A percentile compares a stretch with the other conserved stretches of the same genome.
phyloP scores from a whole-genome alignment of 1,140 invertebrate species.

The Formica selysi region DNA sequence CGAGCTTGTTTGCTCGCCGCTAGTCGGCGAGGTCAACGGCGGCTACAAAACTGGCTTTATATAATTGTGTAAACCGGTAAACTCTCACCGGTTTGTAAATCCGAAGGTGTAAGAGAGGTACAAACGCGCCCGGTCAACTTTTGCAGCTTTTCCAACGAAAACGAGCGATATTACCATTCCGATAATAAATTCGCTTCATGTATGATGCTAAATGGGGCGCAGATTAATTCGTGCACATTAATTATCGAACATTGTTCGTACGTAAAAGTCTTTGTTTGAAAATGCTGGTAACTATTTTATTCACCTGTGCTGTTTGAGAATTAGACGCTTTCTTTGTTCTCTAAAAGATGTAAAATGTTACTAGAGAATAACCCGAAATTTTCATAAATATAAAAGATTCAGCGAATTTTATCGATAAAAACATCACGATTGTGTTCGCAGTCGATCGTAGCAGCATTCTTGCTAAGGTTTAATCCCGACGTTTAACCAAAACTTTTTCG shows the following conservation, averaged over 20 bases:
- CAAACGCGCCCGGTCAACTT: constrained; percentile 10
- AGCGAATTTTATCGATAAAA: constrained; percentile 12
- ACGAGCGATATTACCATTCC: not conserved
- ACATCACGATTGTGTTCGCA: not conserved
- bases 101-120: not conserved
- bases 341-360: too few species aligned
- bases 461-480: not conserved
- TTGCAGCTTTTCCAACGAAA: not conserved
- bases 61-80: constrained; percentile 45
- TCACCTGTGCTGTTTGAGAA: not conserved
- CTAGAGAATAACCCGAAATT: too few species aligned
- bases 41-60: constrained; percentile 35
- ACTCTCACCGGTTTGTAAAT: constrained; percentile 36
- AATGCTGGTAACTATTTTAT: not conserved
- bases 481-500: constrained; percentile 23
- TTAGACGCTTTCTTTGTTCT: not conserved
- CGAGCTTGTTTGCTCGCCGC: constrained; percentile 26
- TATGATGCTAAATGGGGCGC: not conserved
- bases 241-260: constrained; percentile 1
- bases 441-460: constrained; percentile 4
- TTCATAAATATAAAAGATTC: constrained; percentile 6
- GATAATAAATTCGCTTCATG: constrained; percentile 3
- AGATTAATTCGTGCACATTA: not conserved
- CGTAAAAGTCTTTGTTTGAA: not conserved
- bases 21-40: constrained; percentile 10